These are phyloP conservation scores for Archips crataeganus DNA, from an alignment of 2,888 invertebrate genomes.

Conservation along the genomic window DNA sequence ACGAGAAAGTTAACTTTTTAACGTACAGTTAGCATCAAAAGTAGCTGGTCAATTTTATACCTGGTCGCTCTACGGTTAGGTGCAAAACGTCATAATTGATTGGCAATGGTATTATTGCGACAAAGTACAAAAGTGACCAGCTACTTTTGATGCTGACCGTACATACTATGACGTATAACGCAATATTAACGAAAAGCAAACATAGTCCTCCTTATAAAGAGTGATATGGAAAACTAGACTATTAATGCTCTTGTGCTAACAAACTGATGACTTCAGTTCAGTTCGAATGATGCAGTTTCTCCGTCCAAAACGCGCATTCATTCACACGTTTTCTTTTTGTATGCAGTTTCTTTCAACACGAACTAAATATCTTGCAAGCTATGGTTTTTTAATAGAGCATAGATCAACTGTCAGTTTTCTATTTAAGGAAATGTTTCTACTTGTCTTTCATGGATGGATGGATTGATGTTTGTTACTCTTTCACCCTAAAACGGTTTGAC, in stretches of 20 bases:
- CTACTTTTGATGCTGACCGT: no score
- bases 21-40: no score
- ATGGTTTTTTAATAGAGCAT: neutral
- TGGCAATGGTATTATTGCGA: no score
- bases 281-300: constrained; percentile 33
- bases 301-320: constrained; percentile 21
- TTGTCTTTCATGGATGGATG: no score
- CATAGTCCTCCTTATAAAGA: constrained; percentile 30
- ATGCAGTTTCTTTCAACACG: constrained; percentile 5
- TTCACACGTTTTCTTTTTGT: constrained; percentile 29
- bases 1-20: neutral
- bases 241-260: constrained; percentile 46
- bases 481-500: no score
- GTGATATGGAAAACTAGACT: constrained; percentile 41
- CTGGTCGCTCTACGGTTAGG: no score
- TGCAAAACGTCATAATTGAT: no score
- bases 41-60: no score
- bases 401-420: neutral
- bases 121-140: no score
- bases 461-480: no score
- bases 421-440: neutral
- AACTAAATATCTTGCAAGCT: neutral
- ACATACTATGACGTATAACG: neutral
- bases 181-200: neutral
- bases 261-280: constrained; percentile 42